phyloP scores from a whole-genome alignment of 2,888 invertebrate species.

The Drosophila ochracea region DNA sequence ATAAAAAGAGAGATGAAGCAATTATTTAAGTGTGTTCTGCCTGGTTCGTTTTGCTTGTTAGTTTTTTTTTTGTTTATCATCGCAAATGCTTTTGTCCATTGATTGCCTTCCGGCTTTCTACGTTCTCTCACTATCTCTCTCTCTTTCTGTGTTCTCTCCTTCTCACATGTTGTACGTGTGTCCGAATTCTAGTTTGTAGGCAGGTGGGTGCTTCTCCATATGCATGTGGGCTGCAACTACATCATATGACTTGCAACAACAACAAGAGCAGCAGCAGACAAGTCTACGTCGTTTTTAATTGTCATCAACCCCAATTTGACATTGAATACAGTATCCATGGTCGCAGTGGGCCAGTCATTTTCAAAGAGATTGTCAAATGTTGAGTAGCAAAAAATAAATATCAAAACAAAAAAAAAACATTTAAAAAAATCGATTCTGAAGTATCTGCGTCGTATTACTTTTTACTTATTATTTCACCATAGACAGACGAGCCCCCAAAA shows the following conservation, averaged over 20 bases:
- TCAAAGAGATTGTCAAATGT: not conserved
- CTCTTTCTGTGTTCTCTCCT: too few species aligned
- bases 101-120: slow-evolving; percentile 57
- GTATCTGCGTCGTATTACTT: slow-evolving; percentile 18
- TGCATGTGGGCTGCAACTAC: slow-evolving; percentile 12
- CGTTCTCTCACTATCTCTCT: not conserved
- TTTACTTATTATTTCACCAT: slow-evolving; percentile 69
- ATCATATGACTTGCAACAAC: slow-evolving; percentile 22
- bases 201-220: slow-evolving; percentile 11
- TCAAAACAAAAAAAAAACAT: too few species aligned
- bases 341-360: slow-evolving; percentile 6
- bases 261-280: not conserved
- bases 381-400: not conserved
- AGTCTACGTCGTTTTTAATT: slow-evolving; percentile 34
- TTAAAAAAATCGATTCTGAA: not conserved
- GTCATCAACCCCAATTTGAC: slow-evolving; percentile 45
- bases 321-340: slow-evolving; percentile 30
- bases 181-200: not conserved
- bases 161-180: not conserved
- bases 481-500: slow-evolving; percentile 76
- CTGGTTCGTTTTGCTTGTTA: slow-evolving; percentile 20
- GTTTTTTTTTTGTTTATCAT: slow-evolving; percentile 18
- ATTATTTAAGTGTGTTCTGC: slow-evolving; percentile 59
- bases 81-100: slow-evolving; percentile 40
- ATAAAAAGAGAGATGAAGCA: slow-evolving; percentile 46